These are phyloP conservation scores for Artibeus jamaicensis DNA, from an alignment of 2,797 vertebrate species.

Conservation along the genomic window DNA sequence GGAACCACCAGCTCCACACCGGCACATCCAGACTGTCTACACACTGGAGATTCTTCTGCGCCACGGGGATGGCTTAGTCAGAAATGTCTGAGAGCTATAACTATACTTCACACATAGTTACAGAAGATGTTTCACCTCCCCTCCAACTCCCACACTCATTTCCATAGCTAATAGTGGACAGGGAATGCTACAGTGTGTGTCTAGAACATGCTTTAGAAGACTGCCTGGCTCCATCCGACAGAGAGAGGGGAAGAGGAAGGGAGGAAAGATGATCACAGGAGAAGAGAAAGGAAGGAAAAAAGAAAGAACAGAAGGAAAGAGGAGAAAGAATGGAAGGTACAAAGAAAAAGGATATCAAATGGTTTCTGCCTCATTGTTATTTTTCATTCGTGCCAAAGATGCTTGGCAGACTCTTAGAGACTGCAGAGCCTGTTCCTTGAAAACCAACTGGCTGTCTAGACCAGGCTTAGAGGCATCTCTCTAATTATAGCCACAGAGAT, in stretches of 20 bases:
- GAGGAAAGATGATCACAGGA: background rate
- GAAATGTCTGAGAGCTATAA: background rate
- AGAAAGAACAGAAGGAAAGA: background rate
- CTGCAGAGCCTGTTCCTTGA: conserved; percentile 47
- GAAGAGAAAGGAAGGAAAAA: background rate
- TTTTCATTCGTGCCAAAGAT: conserved; percentile 39
- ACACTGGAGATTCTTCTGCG: background rate
- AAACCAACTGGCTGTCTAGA: conserved; percentile 61
- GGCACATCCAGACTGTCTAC: background rate
- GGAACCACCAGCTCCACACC: background rate
- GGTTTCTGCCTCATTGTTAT: background rate
- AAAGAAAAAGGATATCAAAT: background rate
- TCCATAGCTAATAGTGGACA: background rate
- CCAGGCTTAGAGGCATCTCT: conserved; percentile 53
- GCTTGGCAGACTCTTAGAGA: conserved; percentile 49
- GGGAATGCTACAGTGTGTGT: background rate
- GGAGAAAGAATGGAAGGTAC: background rate
- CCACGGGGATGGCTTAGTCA: background rate
- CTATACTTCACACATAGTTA: background rate
- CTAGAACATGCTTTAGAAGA: background rate
- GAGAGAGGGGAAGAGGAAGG: background rate
- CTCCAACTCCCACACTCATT: background rate
- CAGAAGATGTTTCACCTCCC: background rate
- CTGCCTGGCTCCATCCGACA: background rate
- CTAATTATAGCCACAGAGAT: conserved; percentile 61